A percentile compares a stretch with the other conserved stretches of the same genome.
These are phyloP conservation scores for Reticulitermes speratus DNA, from an alignment of 1,140 invertebrate species.

Conservation along the genomic window DNA sequence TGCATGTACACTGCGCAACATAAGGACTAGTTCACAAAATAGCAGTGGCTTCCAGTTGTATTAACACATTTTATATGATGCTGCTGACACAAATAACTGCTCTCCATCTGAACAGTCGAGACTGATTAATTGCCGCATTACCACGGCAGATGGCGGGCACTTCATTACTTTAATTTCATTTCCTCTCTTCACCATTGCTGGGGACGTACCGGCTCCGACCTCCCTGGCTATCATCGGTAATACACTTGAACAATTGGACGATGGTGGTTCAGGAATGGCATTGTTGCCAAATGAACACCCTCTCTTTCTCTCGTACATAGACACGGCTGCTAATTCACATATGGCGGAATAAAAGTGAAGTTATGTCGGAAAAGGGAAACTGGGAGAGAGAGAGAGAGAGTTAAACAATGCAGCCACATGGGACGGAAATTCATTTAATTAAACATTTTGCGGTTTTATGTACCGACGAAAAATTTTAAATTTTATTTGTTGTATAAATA, in stretches of 20 bases:
- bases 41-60: background rate
- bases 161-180: slow-evolving; percentile 18
- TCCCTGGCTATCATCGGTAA: background rate
- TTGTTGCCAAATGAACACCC: background rate
- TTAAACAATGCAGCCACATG: background rate
- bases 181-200: background rate
- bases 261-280: background rate
- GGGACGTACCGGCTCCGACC: background rate
- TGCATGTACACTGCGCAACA: too few relatives aligned
- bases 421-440: background rate
- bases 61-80: background rate
- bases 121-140: slow-evolving; percentile 3
- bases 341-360: background rate
- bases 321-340: background rate
- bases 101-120: background rate
- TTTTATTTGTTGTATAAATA: too few relatives aligned
- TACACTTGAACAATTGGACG: background rate
- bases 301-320: background rate
- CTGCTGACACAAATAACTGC: background rate
- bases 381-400: background rate
- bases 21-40: too few relatives aligned
- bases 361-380: background rate
- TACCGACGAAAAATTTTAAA: background rate
- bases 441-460: background rate
- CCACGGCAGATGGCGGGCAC: background rate